Conservation (phyloP, 2,113 vertebrate species). For the Chaenogobius annularis region DNA sequence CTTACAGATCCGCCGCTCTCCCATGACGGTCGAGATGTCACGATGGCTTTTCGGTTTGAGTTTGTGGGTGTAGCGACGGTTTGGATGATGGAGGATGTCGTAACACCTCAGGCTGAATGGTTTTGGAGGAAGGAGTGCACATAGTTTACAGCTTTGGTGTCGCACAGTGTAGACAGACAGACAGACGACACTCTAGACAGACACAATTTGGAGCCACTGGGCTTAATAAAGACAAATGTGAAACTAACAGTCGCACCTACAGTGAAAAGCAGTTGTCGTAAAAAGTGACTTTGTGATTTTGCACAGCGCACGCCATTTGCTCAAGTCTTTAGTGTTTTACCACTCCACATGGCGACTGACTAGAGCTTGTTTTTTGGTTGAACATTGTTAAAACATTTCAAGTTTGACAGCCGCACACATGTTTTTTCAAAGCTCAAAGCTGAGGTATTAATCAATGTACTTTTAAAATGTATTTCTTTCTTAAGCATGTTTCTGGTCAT, state of each 20-base stretch:
- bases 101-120: slow-evolving; percentile 41
- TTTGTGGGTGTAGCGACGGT: slow-evolving; percentile 66
- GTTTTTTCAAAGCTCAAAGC: too few species aligned
- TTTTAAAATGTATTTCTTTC: too few species aligned
- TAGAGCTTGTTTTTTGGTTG: neutral
- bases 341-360: neutral
- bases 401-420: too few species aligned
- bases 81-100: slow-evolving; percentile 51
- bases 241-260: slow-evolving; percentile 12
- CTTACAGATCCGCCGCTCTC: slow-evolving; percentile 57
- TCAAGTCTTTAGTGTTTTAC: neutral
- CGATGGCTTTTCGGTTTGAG: slow-evolving; percentile 55
- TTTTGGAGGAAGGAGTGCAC: slow-evolving; percentile 26
- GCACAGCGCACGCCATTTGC: slow-evolving; percentile 21
- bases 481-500: neutral
- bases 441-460: too few species aligned
- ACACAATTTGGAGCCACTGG: slow-evolving; percentile 20
- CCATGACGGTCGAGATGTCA: slow-evolving; percentile 57
- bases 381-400: neutral
- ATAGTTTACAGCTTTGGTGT: slow-evolving; percentile 26
- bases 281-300: slow-evolving; percentile 11
- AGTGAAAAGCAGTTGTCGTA: slow-evolving; percentile 27
- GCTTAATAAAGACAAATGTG: slow-evolving; percentile 37
- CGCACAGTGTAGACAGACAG: neutral
- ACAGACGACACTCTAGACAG: neutral